Conservation (phyloP, 2,797 vertebrate species). For the Oryzias dopingdopingensis region DNA sequence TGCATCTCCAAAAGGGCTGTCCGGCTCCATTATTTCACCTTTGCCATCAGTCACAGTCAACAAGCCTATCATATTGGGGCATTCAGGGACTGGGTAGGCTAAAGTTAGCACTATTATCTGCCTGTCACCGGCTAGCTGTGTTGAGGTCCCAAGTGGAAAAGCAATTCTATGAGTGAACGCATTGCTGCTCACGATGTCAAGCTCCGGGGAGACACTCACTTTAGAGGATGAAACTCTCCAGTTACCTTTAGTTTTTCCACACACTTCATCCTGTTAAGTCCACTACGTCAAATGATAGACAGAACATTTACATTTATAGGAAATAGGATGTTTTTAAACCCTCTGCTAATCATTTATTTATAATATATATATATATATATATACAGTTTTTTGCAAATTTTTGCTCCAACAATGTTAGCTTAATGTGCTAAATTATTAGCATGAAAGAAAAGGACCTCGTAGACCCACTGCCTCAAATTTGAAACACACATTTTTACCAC, state of each 20-base stretch:
- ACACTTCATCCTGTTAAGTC: conserved; percentile 28
- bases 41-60: conserved; percentile 73
- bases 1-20: conserved; percentile 27
- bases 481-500: no score
- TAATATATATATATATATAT: no score
- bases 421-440: no score
- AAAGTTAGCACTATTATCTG: conserved; percentile 75
- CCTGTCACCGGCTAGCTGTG: conserved; percentile 67
- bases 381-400: no score
- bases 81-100: conserved; percentile 55
- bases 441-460: no score
- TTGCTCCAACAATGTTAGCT: no score
- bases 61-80: conserved; percentile 66
- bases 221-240: conserved; percentile 35
- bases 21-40: conserved; percentile 59
- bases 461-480: no score
- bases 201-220: conserved; percentile 45
- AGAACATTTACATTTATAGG: conserved; percentile 20
- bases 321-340: no score
- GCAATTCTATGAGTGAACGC: conserved; percentile 66
- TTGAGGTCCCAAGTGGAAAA: conserved; percentile 60
- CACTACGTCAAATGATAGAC: conserved; percentile 22
- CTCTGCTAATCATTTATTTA: no score
- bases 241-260: conserved; percentile 47
- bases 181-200: conserved; percentile 49